Conservation (phyloP, 2,113 vertebrate genomes). For the Ramphastos sulfuratus region DNA sequence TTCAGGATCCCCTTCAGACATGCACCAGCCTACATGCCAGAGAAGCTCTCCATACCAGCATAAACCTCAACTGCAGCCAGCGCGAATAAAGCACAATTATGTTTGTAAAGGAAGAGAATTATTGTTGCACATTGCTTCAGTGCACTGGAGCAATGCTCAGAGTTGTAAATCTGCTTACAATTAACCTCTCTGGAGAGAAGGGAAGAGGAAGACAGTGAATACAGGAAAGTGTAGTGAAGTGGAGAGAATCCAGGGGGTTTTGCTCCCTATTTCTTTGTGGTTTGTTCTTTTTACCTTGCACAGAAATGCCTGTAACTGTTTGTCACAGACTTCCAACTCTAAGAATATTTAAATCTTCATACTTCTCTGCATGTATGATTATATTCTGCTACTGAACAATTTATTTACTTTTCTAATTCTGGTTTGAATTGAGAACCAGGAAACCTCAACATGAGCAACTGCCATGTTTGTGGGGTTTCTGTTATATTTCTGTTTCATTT, state of each 20-base stretch:
- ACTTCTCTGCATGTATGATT: neutral
- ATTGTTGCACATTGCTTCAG: slow-evolving; percentile 11
- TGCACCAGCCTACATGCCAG: accelerated
- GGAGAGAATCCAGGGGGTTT: slow-evolving; percentile 18
- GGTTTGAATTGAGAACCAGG: slow-evolving; percentile 2
- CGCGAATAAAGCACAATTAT: neutral
- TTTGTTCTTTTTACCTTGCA: neutral
- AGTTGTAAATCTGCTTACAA: slow-evolving; percentile 54
- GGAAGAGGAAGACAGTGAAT: neutral
- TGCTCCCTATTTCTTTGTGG: neutral
- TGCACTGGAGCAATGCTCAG: slow-evolving; percentile 11
- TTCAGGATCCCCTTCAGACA: neutral
- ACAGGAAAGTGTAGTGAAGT: slow-evolving; percentile 1
- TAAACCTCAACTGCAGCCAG: neutral
- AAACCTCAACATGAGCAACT: neutral
- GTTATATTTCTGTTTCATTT: neutral
- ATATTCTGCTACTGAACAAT: slow-evolving; percentile 15
- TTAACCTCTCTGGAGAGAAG: slow-evolving; percentile 20
- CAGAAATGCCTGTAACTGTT: slow-evolving; percentile 12
- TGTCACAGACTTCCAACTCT: neutral
- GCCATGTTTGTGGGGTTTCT: neutral
- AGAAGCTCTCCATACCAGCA: neutral
- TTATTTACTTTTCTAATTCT: slow-evolving; percentile 24
- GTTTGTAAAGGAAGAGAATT: neutral
- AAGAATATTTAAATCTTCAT: neutral